Conservation (phyloP, 2,888 invertebrate species). For the Neoascia interrupta region DNA sequence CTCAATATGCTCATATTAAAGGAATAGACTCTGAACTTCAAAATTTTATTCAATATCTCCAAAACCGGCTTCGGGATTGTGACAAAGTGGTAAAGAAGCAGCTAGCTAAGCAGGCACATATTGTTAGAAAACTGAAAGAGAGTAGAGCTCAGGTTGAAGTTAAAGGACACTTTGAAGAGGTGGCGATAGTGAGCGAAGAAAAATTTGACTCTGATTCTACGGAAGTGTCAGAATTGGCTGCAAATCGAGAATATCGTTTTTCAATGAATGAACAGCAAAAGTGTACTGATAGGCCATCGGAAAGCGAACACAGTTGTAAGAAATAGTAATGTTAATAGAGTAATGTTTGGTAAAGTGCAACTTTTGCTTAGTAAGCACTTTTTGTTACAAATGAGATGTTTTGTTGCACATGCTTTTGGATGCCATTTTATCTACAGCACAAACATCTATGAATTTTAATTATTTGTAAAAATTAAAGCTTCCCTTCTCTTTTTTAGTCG, state of each 20-base stretch:
- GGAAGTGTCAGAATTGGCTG: background rate
- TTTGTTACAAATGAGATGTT: too few relatives aligned
- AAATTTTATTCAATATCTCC: background rate
- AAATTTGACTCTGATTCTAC: background rate
- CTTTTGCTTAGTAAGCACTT: too few relatives aligned
- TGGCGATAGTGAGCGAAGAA: background rate
- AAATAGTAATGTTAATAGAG: too few relatives aligned
- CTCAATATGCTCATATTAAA: background rate
- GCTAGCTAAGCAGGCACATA: background rate
- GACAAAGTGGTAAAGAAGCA: background rate
- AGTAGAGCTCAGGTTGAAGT: background rate
- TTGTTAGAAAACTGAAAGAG: too few relatives aligned
- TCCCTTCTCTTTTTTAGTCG: background rate
- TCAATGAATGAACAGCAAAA: background rate
- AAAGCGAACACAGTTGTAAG: too few relatives aligned
- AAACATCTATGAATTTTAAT: background rate
- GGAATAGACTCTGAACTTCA: background rate
- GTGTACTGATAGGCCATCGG: too few relatives aligned
- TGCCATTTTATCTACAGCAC: background rate
- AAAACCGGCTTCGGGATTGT: constrained; percentile 1
- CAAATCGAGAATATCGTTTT: background rate
- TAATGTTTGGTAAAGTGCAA: too few relatives aligned
- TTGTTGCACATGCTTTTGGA: too few relatives aligned
- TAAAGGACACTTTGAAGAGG: background rate
- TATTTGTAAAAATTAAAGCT: background rate